A percentile compares a stretch with the other conserved stretches of the same genome.
Evolutionary conservation across 37 sponge, comb jelly and placozoan species (phyloP).

Genomic region (Aphrocallistes beatrix): DNA sequence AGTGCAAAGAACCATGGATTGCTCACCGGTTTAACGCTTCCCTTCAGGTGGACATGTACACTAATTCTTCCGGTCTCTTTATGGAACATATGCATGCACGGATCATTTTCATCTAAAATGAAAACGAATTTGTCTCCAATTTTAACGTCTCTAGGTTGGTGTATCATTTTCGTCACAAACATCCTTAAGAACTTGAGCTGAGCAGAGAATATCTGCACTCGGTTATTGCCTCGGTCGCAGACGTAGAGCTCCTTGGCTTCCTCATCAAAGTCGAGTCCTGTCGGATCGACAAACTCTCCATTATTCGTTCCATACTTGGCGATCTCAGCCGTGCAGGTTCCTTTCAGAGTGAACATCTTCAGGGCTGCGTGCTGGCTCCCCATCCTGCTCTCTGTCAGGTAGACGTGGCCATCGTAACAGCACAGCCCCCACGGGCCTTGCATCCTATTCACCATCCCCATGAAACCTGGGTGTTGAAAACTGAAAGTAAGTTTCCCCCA

Average conservation of each 20-base stretch:
- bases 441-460: not conserved
- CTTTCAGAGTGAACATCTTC: not conserved
- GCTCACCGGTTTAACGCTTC: not conserved
- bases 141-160: not conserved
- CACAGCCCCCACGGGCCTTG: not conserved
- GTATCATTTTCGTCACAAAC: not conserved
- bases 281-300: not conserved
- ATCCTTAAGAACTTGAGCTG: not conserved
- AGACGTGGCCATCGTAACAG: not conserved
- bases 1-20: not conserved
- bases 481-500: conserved; percentile 5
- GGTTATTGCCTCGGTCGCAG: not conserved
- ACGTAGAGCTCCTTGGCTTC: not conserved
- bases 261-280: not conserved
- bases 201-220: not conserved
- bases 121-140: not conserved
- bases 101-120: not conserved
- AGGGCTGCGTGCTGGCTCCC: not conserved
- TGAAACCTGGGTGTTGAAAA: not conserved
- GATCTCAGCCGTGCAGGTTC: not conserved
- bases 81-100: not conserved
- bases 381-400: not conserved
- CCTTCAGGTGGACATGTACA: not conserved
- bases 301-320: not conserved
- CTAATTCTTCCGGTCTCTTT: not conserved